Percentiles rank a stretch among this genome's conserved stretches.
Conservation (phyloP, 2,797 vertebrate genomes). For the Argentina silus region DNA sequence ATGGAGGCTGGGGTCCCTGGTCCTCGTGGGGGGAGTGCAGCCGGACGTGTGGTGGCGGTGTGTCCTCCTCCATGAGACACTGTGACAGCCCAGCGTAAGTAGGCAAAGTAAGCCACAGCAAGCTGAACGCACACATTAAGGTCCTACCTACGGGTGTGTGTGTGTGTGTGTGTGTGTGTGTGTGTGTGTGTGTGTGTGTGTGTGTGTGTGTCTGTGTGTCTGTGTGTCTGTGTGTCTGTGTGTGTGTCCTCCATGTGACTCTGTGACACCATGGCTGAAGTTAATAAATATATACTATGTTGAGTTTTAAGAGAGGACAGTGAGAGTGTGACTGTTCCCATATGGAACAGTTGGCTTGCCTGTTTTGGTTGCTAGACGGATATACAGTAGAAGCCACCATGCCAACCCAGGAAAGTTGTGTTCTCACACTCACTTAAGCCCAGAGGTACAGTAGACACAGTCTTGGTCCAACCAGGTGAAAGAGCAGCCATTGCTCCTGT, state of each 20-base stretch:
- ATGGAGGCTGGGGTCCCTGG: constrained; percentile 95
- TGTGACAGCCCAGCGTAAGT: constrained; percentile 99
- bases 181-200: constrained; percentile 27
- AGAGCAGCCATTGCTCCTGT: neutral
- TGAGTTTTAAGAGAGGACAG: too few species aligned
- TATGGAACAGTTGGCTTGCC: too few species aligned
- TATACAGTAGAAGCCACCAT: too few species aligned
- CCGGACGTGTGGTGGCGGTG: constrained; percentile 96
- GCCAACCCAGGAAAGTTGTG: too few species aligned
- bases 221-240: constrained; percentile 23
- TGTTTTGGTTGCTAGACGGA: too few species aligned
- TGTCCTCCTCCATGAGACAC: constrained; percentile 97
- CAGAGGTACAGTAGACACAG: neutral
- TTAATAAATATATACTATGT: too few species aligned
- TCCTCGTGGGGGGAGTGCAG: constrained; percentile 98
- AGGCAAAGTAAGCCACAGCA: constrained; percentile 99
- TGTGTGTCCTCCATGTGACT: too few species aligned
- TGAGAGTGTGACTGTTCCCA: too few species aligned
- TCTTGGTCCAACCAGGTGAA: neutral
- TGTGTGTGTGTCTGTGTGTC: constrained; percentile 37
- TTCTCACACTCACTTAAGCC: too few species aligned
- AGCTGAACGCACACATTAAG: constrained; percentile 82
- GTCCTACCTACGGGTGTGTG: constrained; percentile 53
- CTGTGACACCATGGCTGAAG: too few species aligned
- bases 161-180: neutral